These are phyloP conservation scores for Rhagonycha fulva DNA, from an alignment of 2,888 invertebrate species.

Conservation along the genomic window DNA sequence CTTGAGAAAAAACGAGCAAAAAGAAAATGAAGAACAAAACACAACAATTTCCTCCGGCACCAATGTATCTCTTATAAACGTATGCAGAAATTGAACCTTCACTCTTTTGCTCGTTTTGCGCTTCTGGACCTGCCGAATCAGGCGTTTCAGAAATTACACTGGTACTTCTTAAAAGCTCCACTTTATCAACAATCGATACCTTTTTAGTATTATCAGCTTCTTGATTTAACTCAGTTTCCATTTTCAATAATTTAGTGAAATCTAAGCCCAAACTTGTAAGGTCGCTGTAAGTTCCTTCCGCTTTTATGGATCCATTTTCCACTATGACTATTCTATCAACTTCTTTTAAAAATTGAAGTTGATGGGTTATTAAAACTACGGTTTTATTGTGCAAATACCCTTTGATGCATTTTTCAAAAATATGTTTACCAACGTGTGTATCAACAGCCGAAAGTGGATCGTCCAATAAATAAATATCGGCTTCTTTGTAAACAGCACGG, in stretches of 20 bases:
- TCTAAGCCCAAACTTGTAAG: constrained; percentile 62
- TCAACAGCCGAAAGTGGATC: constrained; percentile 83
- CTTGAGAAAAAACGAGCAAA: not conserved
- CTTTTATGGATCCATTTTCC: constrained; percentile 61
- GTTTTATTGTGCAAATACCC: constrained; percentile 61
- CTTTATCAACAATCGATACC: not conserved
- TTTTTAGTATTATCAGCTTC: constrained; percentile 39
- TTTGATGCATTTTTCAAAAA: constrained; percentile 74
- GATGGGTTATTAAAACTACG: constrained; percentile 71
- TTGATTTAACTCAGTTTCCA: constrained; percentile 40
- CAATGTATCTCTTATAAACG: constrained; percentile 68
- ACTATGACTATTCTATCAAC: constrained; percentile 61
- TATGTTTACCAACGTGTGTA: constrained; percentile 73
- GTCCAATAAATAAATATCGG: constrained; percentile 76
- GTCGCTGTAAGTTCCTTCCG: constrained; percentile 64
- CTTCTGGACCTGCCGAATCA: constrained; percentile 32
- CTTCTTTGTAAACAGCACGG: constrained; percentile 74
- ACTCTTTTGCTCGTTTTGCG: constrained; percentile 50
- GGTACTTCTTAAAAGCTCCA: constrained; percentile 15
- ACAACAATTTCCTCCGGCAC: not conserved
- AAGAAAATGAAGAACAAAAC: not conserved
- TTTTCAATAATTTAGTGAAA: constrained; percentile 58
- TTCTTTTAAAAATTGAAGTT: constrained; percentile 65
- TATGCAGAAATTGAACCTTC: constrained; percentile 59
- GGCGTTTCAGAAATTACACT: constrained; percentile 33